A percentile compares a stretch with the other conserved stretches of the same genome.
phyloP scores from a whole-genome alignment of 2,113 vertebrate species.

The Microcebus griseorufus region DNA sequence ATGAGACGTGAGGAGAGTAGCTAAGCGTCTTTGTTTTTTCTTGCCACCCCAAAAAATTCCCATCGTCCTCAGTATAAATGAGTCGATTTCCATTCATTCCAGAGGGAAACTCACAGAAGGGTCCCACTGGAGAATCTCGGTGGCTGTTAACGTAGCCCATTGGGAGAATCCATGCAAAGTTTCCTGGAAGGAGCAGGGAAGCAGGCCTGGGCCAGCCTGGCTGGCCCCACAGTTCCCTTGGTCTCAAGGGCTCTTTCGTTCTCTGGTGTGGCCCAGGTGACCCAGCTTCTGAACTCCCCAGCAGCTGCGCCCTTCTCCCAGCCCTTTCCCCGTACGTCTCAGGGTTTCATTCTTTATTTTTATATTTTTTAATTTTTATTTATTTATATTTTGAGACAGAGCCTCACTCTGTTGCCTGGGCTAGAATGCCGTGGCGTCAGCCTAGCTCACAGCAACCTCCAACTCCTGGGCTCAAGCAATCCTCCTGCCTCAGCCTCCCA shows the following conservation, averaged over 20 bases:
- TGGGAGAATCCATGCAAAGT: neutral
- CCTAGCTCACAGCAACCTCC: too few species aligned
- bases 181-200: neutral
- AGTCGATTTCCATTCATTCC: neutral
- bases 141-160: neutral
- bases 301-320: neutral
- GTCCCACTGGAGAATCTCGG: neutral
- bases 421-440: too few species aligned
- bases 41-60: neutral
- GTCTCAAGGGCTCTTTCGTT: too few species aligned
- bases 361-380: too few species aligned
- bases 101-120: neutral
- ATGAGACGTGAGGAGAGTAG: neutral
- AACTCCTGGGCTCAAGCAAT: too few species aligned
- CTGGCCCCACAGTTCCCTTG: neutral
- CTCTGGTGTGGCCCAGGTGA: neutral
- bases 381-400: too few species aligned
- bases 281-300: neutral
- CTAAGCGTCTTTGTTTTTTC: neutral
- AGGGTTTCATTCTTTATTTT: neutral
- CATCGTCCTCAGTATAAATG: neutral
- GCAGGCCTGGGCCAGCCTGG: neutral
- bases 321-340: neutral
- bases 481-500: too few species aligned
- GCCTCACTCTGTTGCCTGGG: too few species aligned